Conservation (phyloP, 2,888 invertebrate species). For the Trichopria drosophilae region DNA sequence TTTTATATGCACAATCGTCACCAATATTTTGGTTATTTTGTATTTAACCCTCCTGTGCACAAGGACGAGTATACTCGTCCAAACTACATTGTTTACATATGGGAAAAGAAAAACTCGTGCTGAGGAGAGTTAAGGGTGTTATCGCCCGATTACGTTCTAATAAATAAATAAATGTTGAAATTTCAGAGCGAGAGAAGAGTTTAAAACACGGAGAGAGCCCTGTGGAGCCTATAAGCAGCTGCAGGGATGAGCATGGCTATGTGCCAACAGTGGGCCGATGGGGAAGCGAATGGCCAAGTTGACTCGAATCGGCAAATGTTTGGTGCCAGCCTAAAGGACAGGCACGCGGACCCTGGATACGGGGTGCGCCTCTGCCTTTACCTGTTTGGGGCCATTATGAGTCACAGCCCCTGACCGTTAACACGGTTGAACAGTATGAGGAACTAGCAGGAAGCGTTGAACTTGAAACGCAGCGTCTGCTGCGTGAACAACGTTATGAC, state of each 20-base stretch:
- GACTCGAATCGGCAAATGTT: conserved; percentile 77
- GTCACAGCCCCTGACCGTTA: conserved; percentile 60
- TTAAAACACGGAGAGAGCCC: conserved; percentile 58
- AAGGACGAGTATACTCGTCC: too few species aligned
- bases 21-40: too few species aligned
- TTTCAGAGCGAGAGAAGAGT: conserved; percentile 58
- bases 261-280: conserved; percentile 85
- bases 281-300: conserved; percentile 97
- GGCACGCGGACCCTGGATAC: conserved; percentile 65
- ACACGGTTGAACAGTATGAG: conserved; percentile 71
- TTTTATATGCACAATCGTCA: too few species aligned
- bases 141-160: too few species aligned
- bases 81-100: too few species aligned
- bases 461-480: conserved; percentile 75
- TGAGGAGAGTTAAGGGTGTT: too few species aligned
- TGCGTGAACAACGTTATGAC: conserved; percentile 86
- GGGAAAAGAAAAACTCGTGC: too few species aligned
- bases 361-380: conserved; percentile 73
- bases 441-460: conserved; percentile 79
- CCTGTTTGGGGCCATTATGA: conserved; percentile 72
- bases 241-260: conserved; percentile 64
- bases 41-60: too few species aligned
- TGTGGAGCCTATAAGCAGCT: conserved; percentile 61
- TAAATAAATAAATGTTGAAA: too few species aligned
- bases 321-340: conserved; percentile 60